phyloP scores from a whole-genome alignment of 2,113 vertebrate genomes.

The Larimichthys crocea region DNA sequence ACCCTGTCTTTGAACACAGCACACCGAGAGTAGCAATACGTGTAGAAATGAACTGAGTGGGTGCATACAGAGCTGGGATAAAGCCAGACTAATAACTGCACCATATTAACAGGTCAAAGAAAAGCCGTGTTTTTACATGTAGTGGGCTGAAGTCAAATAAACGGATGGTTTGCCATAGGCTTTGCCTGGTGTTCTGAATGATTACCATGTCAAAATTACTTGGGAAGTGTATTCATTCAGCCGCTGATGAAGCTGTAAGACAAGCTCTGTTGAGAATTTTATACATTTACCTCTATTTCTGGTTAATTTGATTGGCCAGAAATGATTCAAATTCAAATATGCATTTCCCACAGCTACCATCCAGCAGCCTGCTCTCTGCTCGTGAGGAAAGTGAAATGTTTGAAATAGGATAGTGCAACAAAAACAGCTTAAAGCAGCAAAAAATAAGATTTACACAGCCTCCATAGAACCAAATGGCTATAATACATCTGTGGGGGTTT shows the following conservation, averaged over 20 bases:
- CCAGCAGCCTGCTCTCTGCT: background rate
- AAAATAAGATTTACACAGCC: background rate
- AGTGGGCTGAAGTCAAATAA: slow-evolving; percentile 77
- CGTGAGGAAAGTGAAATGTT: background rate
- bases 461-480: slow-evolving; percentile 1
- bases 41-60: slow-evolving; percentile 47
- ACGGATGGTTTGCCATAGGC: slow-evolving; percentile 54
- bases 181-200: slow-evolving; percentile 52
- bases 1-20: slow-evolving; percentile 61
- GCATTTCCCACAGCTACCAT: slow-evolving; percentile 7
- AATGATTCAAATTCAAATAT: slow-evolving; percentile 43
- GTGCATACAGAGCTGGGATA: slow-evolving; percentile 43
- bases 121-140: slow-evolving; percentile 72
- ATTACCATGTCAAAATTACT: slow-evolving; percentile 71
- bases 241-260: slow-evolving; percentile 51
- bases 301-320: slow-evolving; percentile 27
- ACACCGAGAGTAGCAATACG: slow-evolving; percentile 51
- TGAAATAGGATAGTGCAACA: slow-evolving; percentile 7
- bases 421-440: background rate
- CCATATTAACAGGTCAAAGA: slow-evolving; percentile 72
- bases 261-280: slow-evolving; percentile 7
- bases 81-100: slow-evolving; percentile 74
- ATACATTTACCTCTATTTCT: slow-evolving; percentile 32
- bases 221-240: slow-evolving; percentile 46
- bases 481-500: background rate